Percentiles rank a stretch among this genome's conserved stretches.
Evolutionary conservation across 2,113 vertebrate genomes (phyloP).

Genomic region (Indicator maculatus): DNA sequence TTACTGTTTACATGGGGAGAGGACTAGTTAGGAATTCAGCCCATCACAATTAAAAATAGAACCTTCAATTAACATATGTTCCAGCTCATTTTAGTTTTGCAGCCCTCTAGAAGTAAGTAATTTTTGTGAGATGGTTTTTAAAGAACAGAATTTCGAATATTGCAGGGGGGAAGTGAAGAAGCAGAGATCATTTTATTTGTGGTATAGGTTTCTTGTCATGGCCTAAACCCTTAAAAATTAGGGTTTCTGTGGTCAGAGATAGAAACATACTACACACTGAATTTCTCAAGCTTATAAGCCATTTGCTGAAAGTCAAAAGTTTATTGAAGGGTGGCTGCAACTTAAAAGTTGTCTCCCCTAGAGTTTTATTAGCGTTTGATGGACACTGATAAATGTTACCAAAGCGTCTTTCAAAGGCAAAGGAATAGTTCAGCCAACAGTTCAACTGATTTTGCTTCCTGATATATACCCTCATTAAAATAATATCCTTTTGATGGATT

Average conservation of each 20-base stretch:
- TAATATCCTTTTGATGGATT: constrained; percentile 52
- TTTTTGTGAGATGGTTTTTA: not conserved
- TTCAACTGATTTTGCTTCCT: constrained; percentile 47
- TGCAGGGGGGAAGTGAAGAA: not conserved
- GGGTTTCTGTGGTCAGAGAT: not conserved
- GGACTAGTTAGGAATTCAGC: not conserved
- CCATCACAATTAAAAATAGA: not conserved
- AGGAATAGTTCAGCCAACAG: constrained; percentile 33
- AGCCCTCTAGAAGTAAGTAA: not conserved
- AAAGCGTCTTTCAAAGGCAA: constrained; percentile 37
- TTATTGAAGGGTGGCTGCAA: constrained; percentile 15
- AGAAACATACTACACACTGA: not conserved
- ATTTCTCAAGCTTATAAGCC: not conserved
- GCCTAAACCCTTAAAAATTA: constrained; percentile 22
- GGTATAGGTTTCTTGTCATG: not conserved
- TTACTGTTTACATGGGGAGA: not conserved
- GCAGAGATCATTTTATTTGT: constrained; percentile 6
- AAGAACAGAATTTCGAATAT: not conserved
- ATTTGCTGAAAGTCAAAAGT: constrained; percentile 27
- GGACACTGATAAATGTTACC: constrained; percentile 26
- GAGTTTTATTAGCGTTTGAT: constrained; percentile 36
- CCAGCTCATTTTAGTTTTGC: not conserved
- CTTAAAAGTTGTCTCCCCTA: constrained; percentile 29
- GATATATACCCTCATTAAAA: constrained; percentile 54
- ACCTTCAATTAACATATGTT: not conserved